Conservation (phyloP, 92 coral and sea anemone genomes). For the Actinernus sp. region DNA sequence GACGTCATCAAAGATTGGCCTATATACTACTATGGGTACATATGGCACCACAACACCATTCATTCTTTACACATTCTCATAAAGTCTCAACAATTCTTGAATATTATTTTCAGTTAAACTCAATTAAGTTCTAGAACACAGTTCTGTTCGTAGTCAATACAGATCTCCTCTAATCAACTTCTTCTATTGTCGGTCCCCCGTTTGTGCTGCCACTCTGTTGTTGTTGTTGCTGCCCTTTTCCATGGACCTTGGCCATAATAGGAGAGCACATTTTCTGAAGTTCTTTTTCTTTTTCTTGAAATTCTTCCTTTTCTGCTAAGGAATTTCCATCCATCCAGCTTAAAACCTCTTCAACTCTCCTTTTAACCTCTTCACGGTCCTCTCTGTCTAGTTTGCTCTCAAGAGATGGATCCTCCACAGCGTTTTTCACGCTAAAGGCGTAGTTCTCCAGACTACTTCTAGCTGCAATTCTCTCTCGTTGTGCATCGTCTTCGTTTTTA, state of each 20-base stretch:
- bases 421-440: constrained; percentile 59
- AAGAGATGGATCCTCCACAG: constrained; percentile 47
- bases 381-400: constrained; percentile 6
- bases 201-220: not conserved
- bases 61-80: no score
- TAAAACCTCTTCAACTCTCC: constrained; percentile 1
- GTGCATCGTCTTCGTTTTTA: constrained; percentile 74
- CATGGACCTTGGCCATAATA: constrained; percentile 33
- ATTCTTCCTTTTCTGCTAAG: constrained; percentile 28
- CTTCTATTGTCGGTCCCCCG: constrained; percentile 58
- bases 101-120: no score
- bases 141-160: no score
- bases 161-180: constrained; percentile 68
- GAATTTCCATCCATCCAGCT: constrained; percentile 15
- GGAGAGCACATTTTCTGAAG: constrained; percentile 33
- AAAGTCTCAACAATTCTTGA: no score
- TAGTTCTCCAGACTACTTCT: constrained; percentile 73
- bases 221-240: constrained; percentile 6
- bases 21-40: no score
- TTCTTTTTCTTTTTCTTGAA: constrained; percentile 24
- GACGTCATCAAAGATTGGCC: no score
- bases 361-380: constrained; percentile 4
- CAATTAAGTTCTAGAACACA: no score
- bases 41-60: no score
- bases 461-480: constrained; percentile 61